Evolutionary conservation across 2,888 invertebrate genomes (phyloP).

Genomic region (Neoascia interrupta): DNA sequence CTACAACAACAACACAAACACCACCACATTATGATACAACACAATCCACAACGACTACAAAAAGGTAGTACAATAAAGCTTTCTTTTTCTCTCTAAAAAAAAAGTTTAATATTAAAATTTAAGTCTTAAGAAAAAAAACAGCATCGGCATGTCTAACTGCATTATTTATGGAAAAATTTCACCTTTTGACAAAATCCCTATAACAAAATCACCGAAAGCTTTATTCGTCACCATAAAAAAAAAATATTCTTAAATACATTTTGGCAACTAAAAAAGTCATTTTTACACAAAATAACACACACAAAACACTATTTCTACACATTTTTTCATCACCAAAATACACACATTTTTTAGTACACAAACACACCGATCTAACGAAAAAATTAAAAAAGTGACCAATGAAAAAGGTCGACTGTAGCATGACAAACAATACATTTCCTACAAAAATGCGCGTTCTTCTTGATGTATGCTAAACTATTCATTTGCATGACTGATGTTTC

Average conservation of each 20-base stretch:
- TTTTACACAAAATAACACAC: constrained; percentile 15
- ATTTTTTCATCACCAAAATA: not conserved
- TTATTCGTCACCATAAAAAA: constrained; percentile 54
- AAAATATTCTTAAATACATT: constrained; percentile 18
- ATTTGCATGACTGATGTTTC: constrained; percentile 42
- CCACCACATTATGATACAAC: constrained; percentile 78
- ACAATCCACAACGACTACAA: constrained; percentile 81
- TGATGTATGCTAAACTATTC: constrained; percentile 24
- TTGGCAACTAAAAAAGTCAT: constrained; percentile 48
- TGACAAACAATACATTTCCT: too few species aligned
- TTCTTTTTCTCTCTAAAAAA: constrained; percentile 16
- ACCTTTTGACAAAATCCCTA: not conserved
- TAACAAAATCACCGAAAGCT: constrained; percentile 52
- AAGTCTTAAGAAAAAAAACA: too few species aligned
- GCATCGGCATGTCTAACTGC: constrained; percentile 9
- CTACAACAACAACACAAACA: constrained; percentile 79
- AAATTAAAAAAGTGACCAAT: too few species aligned
- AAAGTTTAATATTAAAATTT: too few species aligned
- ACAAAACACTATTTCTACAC: too few species aligned
- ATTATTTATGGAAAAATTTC: constrained; percentile 12
- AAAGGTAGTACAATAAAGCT: constrained; percentile 73
- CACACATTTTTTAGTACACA: too few species aligned
- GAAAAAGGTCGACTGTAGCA: not conserved
- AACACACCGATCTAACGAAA: too few species aligned
- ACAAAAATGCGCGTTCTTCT: constrained; percentile 13